Conservation (phyloP, 2,888 invertebrate genomes). For the Sussaba pulchella region DNA sequence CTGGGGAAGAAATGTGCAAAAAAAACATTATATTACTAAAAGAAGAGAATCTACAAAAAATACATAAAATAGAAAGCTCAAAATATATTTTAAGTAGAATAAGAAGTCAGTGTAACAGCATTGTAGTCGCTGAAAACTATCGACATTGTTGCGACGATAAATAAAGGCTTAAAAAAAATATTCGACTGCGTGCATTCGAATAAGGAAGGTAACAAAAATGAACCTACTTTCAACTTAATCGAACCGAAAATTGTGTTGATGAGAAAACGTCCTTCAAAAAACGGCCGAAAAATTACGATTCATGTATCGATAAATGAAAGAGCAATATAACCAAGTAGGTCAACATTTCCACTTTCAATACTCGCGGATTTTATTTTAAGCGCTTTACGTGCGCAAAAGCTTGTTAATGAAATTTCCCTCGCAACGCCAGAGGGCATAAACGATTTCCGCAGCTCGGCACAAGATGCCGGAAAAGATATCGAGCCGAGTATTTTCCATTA, state of each 20-base stretch:
- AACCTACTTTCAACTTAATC: neutral
- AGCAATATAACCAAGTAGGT: neutral
- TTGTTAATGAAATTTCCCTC: neutral
- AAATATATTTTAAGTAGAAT: too few relatives aligned
- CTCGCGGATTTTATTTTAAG: conserved; percentile 1
- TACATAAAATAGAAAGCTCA: too few relatives aligned
- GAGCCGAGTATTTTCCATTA: neutral
- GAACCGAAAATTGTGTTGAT: too few relatives aligned
- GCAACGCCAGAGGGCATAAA: neutral
- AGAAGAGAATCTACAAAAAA: too few relatives aligned
- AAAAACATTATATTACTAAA: too few relatives aligned
- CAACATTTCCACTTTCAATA: neutral
- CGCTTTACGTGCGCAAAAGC: neutral
- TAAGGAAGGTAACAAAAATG: neutral
- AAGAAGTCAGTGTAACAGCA: too few relatives aligned
- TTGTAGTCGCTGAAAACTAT: too few relatives aligned
- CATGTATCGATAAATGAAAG: neutral
- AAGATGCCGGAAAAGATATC: neutral
- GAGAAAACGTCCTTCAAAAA: too few relatives aligned
- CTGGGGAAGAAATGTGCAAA: too few relatives aligned
- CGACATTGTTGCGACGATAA: too few relatives aligned
- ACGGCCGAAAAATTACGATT: neutral
- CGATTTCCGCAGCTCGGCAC: neutral
- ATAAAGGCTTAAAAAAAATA: too few relatives aligned
- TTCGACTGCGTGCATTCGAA: neutral